Evolutionary conservation across 2,113 vertebrate genomes (phyloP), one percentile per base, ranked within the genome.

Genomic region (Jacana jacana): DNA sequence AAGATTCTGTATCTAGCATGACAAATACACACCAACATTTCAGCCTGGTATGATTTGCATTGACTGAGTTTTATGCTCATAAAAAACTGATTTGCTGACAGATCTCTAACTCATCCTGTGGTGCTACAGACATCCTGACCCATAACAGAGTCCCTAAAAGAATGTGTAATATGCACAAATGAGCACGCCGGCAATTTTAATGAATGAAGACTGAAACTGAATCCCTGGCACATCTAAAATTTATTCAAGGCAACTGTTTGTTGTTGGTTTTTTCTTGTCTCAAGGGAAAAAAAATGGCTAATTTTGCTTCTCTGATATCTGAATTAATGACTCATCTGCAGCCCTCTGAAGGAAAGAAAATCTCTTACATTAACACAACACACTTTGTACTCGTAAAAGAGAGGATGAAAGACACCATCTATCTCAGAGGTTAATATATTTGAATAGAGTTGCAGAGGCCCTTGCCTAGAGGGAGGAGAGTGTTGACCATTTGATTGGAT

Each of bases 311-410:
- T 51, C 39, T 48, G 35, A 17, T 94, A 68, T 51, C 91, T 85
- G 91, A 92, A 97, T 93, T 90, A 93, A 95, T 93, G 33, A 71
- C 40, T 77, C 71, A 46, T 20, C 33, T 79, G 61, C 71, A 80
- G 39, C 58, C 39, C 52, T 82, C 42, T 61, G 69, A 61, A 93
- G 52, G 57, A 87, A 79, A 48, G 31, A 86, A 89, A 77, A 86
- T 88, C 33, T 91, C 37, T 86, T 61, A 72, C 0, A 0, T 60
- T 64, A 69, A 52, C 54, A 44, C 19, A 88, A 54, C 73, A 72
- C 27, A 31, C 13, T 82, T 58, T 51, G 28, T 69, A 33, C 19
- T 57, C 17, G 2, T 35, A 86, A 86, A 86, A 89, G 51, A 52
- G 37, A 63, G 61, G 86, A 64, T 78, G 55, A 97, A 86, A 49